phyloP scores from a whole-genome alignment of 2,113 vertebrate genomes.

The Pleuronectes platessa region DNA sequence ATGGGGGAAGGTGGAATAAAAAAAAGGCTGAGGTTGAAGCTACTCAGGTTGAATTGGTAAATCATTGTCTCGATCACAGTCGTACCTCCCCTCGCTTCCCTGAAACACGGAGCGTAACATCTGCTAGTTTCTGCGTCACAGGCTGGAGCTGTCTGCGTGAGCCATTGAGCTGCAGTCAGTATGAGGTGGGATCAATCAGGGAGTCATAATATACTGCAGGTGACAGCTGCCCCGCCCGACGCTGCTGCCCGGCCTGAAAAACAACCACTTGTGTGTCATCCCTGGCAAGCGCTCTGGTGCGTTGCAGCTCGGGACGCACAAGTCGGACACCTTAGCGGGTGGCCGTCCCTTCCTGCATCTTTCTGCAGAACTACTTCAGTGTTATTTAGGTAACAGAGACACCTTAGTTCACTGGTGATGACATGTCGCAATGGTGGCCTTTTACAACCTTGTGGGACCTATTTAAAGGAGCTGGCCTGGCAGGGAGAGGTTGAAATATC shows the following conservation, averaged over 20 bases:
- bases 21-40: too few relatives aligned
- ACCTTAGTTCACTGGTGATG: slow-evolving; percentile 15
- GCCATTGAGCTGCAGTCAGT: slow-evolving; percentile 32
- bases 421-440: slow-evolving; percentile 36
- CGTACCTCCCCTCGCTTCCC: not conserved
- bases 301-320: not conserved
- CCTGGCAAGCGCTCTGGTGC: not conserved
- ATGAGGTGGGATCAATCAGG: slow-evolving; percentile 55
- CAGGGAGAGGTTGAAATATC: not conserved
- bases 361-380: not conserved
- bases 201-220: slow-evolving; percentile 49
- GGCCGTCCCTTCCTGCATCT: not conserved
- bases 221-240: slow-evolving; percentile 24
- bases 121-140: slow-evolving; percentile 29
- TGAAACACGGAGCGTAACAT: slow-evolving; percentile 19
- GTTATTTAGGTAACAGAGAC: slow-evolving; percentile 27
- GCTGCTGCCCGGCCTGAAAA: slow-evolving; percentile 21
- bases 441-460: slow-evolving; percentile 44
- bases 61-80: not conserved
- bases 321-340: not conserved
- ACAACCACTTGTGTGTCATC: slow-evolving; percentile 6
- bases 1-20: too few relatives aligned
- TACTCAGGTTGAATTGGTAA: too few relatives aligned
- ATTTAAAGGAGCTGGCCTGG: slow-evolving; percentile 39
- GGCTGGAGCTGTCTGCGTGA: slow-evolving; percentile 23